These are phyloP conservation scores for Haliaeetus leucogaster DNA, from an alignment of 2,113 vertebrate genomes.

Conservation along the genomic window DNA sequence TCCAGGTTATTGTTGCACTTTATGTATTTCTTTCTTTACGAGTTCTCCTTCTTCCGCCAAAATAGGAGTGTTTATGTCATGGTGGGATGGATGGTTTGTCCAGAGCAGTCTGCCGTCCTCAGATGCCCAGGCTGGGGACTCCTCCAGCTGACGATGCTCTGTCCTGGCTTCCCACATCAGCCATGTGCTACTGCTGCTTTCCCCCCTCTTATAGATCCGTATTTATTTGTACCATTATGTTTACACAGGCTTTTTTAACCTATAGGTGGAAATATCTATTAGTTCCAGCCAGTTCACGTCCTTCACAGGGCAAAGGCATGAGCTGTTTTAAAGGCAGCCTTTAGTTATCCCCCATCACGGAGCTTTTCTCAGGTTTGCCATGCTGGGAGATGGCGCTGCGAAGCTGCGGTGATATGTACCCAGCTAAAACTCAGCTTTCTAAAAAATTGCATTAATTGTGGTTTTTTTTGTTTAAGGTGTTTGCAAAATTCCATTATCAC, in stretches of 20 bases:
- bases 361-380: background rate
- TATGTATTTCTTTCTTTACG: background rate
- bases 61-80: background rate
- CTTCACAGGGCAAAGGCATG: background rate
- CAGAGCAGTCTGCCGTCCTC: background rate
- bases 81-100: background rate
- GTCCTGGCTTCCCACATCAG: background rate
- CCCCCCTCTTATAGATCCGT: accelerated
- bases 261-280: background rate
- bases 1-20: background rate
- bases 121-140: accelerated
- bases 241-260: background rate
- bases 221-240: background rate
- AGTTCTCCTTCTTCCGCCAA: background rate
- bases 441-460: background rate
- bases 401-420: background rate
- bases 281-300: background rate
- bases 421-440: background rate
- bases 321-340: background rate
- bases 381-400: background rate
- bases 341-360: background rate
- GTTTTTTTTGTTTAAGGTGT: background rate
- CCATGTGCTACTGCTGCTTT: background rate
- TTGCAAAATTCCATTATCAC: background rate
- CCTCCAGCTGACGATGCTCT: background rate